Base-by-base conservation (phyloP, 1,140 invertebrate species). In the Drosophila nannoptera region DNA sequence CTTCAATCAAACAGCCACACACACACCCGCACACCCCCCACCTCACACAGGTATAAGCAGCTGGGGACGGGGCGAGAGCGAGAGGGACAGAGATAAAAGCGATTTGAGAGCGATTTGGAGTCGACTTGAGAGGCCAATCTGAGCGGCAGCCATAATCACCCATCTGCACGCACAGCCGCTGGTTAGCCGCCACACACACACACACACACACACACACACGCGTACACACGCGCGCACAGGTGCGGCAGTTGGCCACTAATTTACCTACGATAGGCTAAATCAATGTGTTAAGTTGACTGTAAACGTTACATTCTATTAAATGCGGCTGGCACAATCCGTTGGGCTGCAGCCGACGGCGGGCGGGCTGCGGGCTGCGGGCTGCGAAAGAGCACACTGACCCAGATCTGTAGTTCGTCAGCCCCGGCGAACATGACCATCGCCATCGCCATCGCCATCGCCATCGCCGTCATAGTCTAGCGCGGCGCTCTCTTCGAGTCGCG, bases 241-340 rank as follows among this genome's bases (percentile, higher is more conserved):
- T 48, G 31, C 42, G 59, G 55, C 53, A 64, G 67, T 64, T 48
- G 69, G 62, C 55, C 60, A 58, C 62, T 53, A 69, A 75, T 75
- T 77, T 75, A 75, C 62, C 72, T 77, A 63, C 45, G 70, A 74
- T 66, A 82, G 56, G 46, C 63, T 62, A 56, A 77, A 68, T 76
- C 66, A 60, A 76, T 65, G 63, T 81, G 73, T 59, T 81, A 65
- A 82, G 73, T 81, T 82, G 59, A 77, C 70, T 82, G 70, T 81
- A 56, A 82, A 74, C 66, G 70, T 74, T 81, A 77, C 66, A 81
- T 81, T 81, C 65, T 65, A 81, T 77, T 81, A 70, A 74, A 74
- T 74, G 80, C 66, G 70, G 49, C 66, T 54, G 62, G 70, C 73
- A 59, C 69, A 65, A 50, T 59, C 65, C 50, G 52, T 40, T 54